These are phyloP conservation scores for Dichetophora obliterata DNA, from an alignment of 2,888 invertebrate species.

Conservation along the genomic window DNA sequence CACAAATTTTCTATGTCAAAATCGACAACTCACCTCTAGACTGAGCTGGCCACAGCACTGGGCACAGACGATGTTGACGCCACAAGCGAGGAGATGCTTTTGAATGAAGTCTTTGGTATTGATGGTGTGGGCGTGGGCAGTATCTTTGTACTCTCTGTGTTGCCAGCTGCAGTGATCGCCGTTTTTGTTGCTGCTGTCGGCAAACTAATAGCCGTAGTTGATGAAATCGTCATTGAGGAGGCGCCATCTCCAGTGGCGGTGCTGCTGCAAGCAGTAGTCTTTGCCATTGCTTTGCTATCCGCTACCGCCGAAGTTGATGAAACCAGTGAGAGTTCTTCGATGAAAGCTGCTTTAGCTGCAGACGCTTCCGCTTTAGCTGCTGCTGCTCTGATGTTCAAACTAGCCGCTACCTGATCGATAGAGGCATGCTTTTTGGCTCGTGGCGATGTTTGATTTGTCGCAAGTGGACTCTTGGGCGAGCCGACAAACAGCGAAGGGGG, in stretches of 20 bases:
- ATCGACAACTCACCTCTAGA: conserved; percentile 13
- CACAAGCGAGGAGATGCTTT: conserved; percentile 49
- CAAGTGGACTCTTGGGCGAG: conserved; percentile 21
- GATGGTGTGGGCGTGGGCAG: conserved; percentile 8
- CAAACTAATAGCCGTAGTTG: conserved; percentile 13
- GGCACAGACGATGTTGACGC: conserved; percentile 40
- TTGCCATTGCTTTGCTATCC: background rate
- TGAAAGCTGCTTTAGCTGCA: conserved; percentile 51
- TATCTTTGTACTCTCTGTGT: background rate
- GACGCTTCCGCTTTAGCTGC: conserved; percentile 63
- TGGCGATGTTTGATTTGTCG: conserved; percentile 48
- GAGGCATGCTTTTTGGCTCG: conserved; percentile 64
- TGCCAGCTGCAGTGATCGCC: background rate
- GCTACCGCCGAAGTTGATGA: conserved; percentile 49
- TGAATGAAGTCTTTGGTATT: conserved; percentile 49
- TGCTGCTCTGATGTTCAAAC: conserved; percentile 65
- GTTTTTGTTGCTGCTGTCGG: background rate
- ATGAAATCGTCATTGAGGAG: conserved; percentile 44
- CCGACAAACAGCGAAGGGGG: conserved; percentile 5
- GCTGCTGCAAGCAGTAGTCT: conserved; percentile 51
- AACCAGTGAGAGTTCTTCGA: conserved; percentile 45
- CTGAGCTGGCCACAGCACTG: conserved; percentile 32
- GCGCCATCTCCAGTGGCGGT: conserved; percentile 8
- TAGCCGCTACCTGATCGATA: conserved; percentile 68
- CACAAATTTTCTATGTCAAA: no score